phyloP scores from a whole-genome alignment of 1,140 invertebrate genomes.

The Nebria ingens region DNA sequence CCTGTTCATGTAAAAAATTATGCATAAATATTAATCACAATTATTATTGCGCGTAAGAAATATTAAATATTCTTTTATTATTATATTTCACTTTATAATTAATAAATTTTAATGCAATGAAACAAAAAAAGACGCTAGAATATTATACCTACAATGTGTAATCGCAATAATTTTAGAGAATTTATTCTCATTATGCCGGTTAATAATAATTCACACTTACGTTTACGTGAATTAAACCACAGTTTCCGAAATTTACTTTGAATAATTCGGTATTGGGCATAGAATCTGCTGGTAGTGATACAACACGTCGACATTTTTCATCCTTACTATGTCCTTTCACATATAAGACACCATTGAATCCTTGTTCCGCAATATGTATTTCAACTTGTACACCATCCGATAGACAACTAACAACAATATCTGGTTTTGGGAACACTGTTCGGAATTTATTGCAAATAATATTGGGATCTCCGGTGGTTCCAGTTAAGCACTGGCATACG shows the following conservation, averaged over 20 bases:
- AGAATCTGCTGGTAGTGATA: constrained; percentile 58
- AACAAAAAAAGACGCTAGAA: too few relatives aligned
- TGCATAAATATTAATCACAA: neutral
- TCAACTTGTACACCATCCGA: constrained; percentile 86
- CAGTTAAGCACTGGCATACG: constrained; percentile 62
- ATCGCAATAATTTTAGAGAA: too few relatives aligned
- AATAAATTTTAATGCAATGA: neutral
- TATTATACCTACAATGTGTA: too few relatives aligned
- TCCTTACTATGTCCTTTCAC: constrained; percentile 92
- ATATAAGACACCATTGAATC: constrained; percentile 85
- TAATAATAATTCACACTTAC: too few relatives aligned
- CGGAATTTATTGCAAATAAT: constrained; percentile 55
- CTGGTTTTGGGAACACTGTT: constrained; percentile 75
- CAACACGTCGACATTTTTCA: constrained; percentile 71
- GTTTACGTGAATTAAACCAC: constrained; percentile 83
- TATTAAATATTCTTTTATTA: neutral
- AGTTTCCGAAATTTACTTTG: constrained; percentile 84
- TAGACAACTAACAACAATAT: constrained; percentile 78
- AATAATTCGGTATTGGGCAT: constrained; percentile 66
- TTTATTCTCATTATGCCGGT: too few relatives aligned
- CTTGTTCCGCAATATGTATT: constrained; percentile 64
- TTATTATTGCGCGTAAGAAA: too few relatives aligned
- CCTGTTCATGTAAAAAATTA: constrained; percentile 41
- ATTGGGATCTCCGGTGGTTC: constrained; percentile 58
- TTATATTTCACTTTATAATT: neutral